Evolutionary conservation across 35 echinoderm and acorn worm genomes (phyloP), one percentile per base, ranked within the genome.

Genomic region (Nesometra sesokonis): DNA sequence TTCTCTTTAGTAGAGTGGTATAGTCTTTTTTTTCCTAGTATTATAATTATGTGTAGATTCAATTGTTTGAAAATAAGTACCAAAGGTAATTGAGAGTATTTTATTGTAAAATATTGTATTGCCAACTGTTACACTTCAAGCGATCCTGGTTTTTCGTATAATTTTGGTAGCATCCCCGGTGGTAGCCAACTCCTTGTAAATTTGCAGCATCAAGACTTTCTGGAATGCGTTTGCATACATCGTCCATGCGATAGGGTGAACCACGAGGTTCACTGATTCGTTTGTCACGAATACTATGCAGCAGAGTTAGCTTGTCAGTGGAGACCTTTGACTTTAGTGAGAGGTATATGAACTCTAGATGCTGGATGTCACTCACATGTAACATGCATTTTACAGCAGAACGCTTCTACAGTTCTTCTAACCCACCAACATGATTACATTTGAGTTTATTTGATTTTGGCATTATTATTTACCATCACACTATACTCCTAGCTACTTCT

Each of bases 281-380:
- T 4, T 15, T 43, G 39, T 43, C 39, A 43, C 39, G 39, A 43
- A 43, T 43, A 15, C 39, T 43, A 15, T 7, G 5, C 15, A 43
- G 5, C 15, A 7, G 39, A 43, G 39, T 15, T 7, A 43, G 39
- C 39, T 43, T 43, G 4, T 43, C 39, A 43, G 39, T 79, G 5
- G 77, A 4, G 23, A 23, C 5, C 5, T 23, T 23, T 11, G 5
- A 8, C 13, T 0, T 36, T 37, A 37, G 13, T 37, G 33, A n/a
- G 34, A 84, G 82, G 5, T n/a, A 36, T 46, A 4, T 84, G 36
- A 84, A 84, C 2, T 40, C 33, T 23, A 84, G 13, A 84, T 84
- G 82, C 27, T 84, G 35, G 23, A 84, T 84, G 37, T n/a, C 82
- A 37, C 82, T 84, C 82, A 46, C 82, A 84, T 84, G 82, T 84